Evolutionary conservation across 2,113 vertebrate species (phyloP), one percentile per base, ranked within the genome.

Genomic region (Phalacrocorax brasilianus): DNA sequence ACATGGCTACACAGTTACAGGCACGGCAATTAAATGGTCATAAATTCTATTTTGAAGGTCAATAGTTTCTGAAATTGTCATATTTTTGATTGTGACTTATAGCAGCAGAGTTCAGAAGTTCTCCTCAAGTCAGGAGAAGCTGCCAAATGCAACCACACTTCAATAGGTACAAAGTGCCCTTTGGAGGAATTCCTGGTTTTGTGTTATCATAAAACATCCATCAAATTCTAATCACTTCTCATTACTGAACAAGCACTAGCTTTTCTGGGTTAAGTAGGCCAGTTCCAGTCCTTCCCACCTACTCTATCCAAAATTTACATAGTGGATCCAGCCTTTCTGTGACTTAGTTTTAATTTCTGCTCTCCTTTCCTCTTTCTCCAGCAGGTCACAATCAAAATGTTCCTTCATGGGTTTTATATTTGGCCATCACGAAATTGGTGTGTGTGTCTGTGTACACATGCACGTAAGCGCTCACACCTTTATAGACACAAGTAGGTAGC

Each of bases 121-220:
- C 53, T 89, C 7, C 53, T 84, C 52, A 66, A 91, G n/a, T 79
- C 38, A 66, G 63, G 53, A 85, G 81, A 74, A 93, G 71, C 74
- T 95, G 93, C 82, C 89, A 94, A 96, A 67, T 33, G n/a, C 58
- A 93, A 72, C 58, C 62, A 82, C 38, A 70, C 79, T 94, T 91
- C 78, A 89, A 4, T 75, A 88, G 75, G 62, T 65, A 93, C 26
- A 33, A 89, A 94, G 58, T 80, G 88, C 38, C 56, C 45, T 50
- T 80, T 88, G 82, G 82, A 89, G 78, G 32, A 83, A 59, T 63
- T 91, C 40, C 72, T 89, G 50, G 32, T 19, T 86, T 77, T 71
- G 23, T 0, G 9, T 63, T 73, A 73, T n/a, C n/a, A 44, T 59
- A 78, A 91, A 91, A 65, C 61, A 78, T 53, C 68, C 76, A 93